Evolutionary conservation across 2,888 invertebrate species (phyloP), one percentile per base, ranked within the genome.

Genomic region (Lobophora halterata): DNA sequence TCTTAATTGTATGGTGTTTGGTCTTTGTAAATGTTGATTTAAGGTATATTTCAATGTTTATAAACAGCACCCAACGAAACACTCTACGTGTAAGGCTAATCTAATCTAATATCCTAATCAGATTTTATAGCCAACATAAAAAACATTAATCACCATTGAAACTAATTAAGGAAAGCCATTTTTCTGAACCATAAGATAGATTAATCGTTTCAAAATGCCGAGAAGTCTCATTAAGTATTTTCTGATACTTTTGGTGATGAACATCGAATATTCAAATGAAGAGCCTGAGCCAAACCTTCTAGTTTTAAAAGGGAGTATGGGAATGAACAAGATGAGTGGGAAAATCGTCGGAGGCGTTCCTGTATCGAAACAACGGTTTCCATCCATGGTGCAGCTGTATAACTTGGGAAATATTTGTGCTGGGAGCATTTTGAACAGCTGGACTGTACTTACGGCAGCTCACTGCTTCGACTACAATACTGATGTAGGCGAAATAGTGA

Each of bases 401-500:
- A 82, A 80, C 41, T 32, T 44, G 3, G 79, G 74, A 0, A 42
- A 65, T 1, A 43, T 80, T 18, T 82, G 82, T 40, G 72, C 72
- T 3, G 80, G 77, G 0, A 66, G 61, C 0, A 73, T 83, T 3
- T 3, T 82, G 1, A 72, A 71, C 27, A 75, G 71, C 19, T 79
- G 74, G 68, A 46, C 64, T 2, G 28, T 80, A 1, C 45, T 81
- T 8, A 78, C 82, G 0, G 67, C 81, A 1, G 82, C 73, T 0
- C 82, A 83, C 46, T 83, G 83, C 33, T 67, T 83, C 11, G 70
- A 70, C 12, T 32, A 35, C 1, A 77, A 74, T 37, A 55, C 49
- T 5, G 52, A 75, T 18, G 29, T 52, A 1, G 29, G 54, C 0
- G 57, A 73, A 3, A 76, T 82, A 63, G 46, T 50, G 3, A 35